These are phyloP conservation scores for Vanessa atalanta DNA, from an alignment of 1,140 invertebrate genomes.

Conservation along the genomic window DNA sequence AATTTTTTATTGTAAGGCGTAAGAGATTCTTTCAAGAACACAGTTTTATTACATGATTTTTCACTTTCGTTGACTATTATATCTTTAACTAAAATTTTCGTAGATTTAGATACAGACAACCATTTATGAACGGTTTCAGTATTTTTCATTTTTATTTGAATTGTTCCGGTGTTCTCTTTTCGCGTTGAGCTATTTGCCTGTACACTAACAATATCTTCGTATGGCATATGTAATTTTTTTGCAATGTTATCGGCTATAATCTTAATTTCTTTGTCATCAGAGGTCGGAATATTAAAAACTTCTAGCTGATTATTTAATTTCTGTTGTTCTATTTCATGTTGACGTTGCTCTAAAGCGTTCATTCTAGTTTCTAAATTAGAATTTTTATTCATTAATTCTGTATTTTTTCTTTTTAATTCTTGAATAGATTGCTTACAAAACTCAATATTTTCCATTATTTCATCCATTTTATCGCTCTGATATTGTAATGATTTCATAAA, in stretches of 20 bases:
- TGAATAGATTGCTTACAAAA: conserved; percentile 11
- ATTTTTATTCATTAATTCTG: conserved; percentile 33
- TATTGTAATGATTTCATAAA: conserved; percentile 10
- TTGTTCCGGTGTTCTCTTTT: conserved; percentile 19
- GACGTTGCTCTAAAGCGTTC: conserved; percentile 33
- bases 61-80: conserved; percentile 5
- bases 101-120: conserved; percentile 18
- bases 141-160: conserved; percentile 25
- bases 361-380: conserved; percentile 32
- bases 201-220: too few species aligned
- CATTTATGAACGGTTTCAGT: conserved; percentile 22
- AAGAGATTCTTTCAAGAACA: conserved; percentile 29
- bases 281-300: conserved; percentile 23
- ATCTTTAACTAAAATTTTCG: conserved; percentile 12
- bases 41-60: neutral
- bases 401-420: conserved; percentile 27
- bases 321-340: conserved; percentile 34
- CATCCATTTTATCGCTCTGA: conserved; percentile 8
- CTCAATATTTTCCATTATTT: conserved; percentile 8
- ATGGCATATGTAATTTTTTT: too few species aligned
- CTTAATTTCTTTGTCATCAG: conserved; percentile 14
- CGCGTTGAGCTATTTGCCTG: neutral
- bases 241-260: neutral
- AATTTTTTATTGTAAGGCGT: conserved; percentile 14
- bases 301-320: conserved; percentile 29